Percentiles rank a stretch among this genome's conserved stretches.
Evolutionary conservation across 2,888 invertebrate genomes (phyloP).

Genomic region (Pollenia amentaria): DNA sequence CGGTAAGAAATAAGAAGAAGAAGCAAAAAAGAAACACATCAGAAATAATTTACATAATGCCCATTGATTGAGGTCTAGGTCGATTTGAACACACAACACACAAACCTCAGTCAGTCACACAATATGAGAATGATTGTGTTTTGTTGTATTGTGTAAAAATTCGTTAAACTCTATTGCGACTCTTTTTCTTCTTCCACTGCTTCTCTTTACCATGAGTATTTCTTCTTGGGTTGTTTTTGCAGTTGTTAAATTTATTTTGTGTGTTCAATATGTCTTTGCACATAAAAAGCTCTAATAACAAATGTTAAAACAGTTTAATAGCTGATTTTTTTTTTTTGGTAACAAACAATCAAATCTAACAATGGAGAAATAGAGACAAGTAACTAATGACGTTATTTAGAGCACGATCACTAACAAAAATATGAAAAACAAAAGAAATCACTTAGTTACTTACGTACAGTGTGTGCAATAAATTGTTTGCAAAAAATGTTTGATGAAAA

Average conservation of each 20-base stretch:
- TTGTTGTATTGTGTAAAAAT: constrained; percentile 62
- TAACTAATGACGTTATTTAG: constrained; percentile 58
- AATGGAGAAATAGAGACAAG: constrained; percentile 48
- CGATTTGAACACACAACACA: constrained; percentile 76
- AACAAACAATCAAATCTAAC: constrained; percentile 49
- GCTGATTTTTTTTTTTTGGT: constrained; percentile 34
- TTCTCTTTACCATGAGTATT: constrained; percentile 17
- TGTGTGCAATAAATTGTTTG: not conserved
- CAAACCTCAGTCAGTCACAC: not conserved
- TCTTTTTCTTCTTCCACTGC: constrained; percentile 26
- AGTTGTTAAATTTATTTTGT: constrained; percentile 26
- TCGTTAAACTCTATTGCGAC: constrained; percentile 61
- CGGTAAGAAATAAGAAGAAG: constrained; percentile 56
- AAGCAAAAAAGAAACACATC: constrained; percentile 54
- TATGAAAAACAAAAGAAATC: not conserved
- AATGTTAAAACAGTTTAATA: not conserved
- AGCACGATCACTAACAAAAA: constrained; percentile 56
- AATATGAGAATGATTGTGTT: constrained; percentile 18
- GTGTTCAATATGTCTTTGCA: constrained; percentile 47
- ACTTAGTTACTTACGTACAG: constrained; percentile 7
- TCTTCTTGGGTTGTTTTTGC: constrained; percentile 28
- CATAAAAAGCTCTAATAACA: constrained; percentile 27
- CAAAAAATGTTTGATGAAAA: not conserved
- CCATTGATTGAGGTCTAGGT: constrained; percentile 83
- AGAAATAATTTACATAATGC: constrained; percentile 75